phyloP scores from a whole-genome alignment of 2,797 vertebrate species.

The Melanotaenia maccullochi region DNA sequence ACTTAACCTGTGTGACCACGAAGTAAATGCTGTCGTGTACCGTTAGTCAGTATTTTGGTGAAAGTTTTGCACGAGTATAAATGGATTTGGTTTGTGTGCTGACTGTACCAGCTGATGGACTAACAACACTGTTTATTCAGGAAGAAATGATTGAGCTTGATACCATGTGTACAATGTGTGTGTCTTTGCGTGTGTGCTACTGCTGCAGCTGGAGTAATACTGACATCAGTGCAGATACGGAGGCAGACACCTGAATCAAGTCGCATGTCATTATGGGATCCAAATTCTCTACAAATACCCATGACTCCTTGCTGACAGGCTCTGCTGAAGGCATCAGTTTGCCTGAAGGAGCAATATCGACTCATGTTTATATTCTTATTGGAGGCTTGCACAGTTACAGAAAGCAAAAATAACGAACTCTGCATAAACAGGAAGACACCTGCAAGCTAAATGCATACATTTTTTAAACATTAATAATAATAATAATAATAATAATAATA shows the following conservation, averaged over 20 bases:
- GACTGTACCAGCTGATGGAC: constrained; percentile 75
- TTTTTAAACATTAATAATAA: too few species aligned
- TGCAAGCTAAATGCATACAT: constrained; percentile 29
- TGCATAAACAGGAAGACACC: constrained; percentile 39
- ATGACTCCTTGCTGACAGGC: constrained; percentile 64
- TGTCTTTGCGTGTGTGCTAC: constrained; percentile 19
- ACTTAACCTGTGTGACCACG: constrained; percentile 72
- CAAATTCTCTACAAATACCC: constrained; percentile 70
- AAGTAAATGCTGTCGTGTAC: constrained; percentile 56
- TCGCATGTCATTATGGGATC: constrained; percentile 75
- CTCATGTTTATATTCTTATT: constrained; percentile 52
- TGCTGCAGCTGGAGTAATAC: constrained; percentile 64
- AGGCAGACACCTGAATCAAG: constrained; percentile 71
- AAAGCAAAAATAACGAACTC: constrained; percentile 34
- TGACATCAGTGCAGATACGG: constrained; percentile 76
- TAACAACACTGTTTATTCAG: constrained; percentile 75
- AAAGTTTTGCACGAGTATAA: constrained; percentile 67
- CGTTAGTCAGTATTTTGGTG: constrained; percentile 57
- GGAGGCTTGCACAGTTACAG: constrained; percentile 46
- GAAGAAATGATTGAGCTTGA: constrained; percentile 70
- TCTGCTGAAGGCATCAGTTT: constrained; percentile 50
- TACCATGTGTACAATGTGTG: constrained; percentile 38
- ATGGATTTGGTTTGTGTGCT: constrained; percentile 76
- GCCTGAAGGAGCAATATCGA: constrained; percentile 43
- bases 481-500: too few species aligned